These are phyloP conservation scores for Oreochromis niloticus DNA, from an alignment of 2,113 vertebrate species.

Conservation along the genomic window DNA sequence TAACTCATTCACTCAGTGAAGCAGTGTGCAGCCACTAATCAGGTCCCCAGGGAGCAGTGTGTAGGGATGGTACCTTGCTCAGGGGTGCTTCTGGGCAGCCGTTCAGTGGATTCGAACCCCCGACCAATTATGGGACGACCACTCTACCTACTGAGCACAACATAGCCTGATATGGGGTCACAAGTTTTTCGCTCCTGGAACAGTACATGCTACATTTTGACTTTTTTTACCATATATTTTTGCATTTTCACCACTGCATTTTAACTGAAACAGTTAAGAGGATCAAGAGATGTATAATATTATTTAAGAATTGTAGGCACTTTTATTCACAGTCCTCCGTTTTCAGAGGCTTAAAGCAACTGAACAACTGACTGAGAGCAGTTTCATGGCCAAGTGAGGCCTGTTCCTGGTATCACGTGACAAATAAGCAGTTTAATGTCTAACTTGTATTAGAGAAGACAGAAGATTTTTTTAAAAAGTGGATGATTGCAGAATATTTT, in stretches of 20 bases:
- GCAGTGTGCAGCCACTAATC: not conserved
- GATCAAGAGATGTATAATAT: not conserved
- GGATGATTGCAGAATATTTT: not conserved
- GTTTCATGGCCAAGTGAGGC: not conserved
- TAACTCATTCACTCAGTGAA: not conserved
- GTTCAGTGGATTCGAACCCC: fast-evolving
- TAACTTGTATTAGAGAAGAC: not conserved
- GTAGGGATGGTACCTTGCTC: fast-evolving
- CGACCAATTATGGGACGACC: fast-evolving
- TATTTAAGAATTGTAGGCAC: not conserved
- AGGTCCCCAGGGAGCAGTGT: fast-evolving
- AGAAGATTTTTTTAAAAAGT: not conserved
- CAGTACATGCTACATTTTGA: fast-evolving
- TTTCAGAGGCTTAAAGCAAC: not conserved
- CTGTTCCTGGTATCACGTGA: not conserved
- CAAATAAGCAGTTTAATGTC: not conserved
- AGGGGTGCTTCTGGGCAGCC: not conserved
- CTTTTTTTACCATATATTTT: not conserved
- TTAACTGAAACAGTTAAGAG: not conserved
- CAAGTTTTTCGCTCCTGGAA: fast-evolving
- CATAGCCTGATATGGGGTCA: not conserved
- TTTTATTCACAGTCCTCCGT: not conserved
- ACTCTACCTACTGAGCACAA: not conserved
- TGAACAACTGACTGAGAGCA: not conserved
- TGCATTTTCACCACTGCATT: fast-evolving